These are phyloP conservation scores for Polypedilum pembai DNA, from an alignment of 1,140 invertebrate species.

Conservation along the genomic window DNA sequence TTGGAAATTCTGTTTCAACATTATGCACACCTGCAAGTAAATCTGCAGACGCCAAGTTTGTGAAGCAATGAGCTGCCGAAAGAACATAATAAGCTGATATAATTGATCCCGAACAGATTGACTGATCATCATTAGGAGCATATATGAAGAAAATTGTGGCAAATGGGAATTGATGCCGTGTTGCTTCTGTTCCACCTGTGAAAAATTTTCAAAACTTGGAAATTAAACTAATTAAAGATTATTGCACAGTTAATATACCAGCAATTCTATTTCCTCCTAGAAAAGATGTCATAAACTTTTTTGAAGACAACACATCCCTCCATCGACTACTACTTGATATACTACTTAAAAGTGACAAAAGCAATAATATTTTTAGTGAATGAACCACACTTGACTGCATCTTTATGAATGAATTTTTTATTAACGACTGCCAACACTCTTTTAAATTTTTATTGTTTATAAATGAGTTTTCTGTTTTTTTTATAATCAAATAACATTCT, in stretches of 20 bases:
- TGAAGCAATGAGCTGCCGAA: slow-evolving; percentile 2
- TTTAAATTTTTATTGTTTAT: no score
- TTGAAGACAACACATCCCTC: no score
- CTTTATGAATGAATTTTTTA: no score
- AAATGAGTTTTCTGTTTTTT: no score
- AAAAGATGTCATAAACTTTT: not conserved
- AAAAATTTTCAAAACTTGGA: not conserved
- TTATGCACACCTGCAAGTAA: not conserved
- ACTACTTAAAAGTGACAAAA: no score
- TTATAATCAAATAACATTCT: no score
- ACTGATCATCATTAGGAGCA: not conserved
- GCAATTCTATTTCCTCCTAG: not conserved
- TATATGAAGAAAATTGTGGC: not conserved
- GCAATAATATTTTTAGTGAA: no score
- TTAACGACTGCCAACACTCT: no score
- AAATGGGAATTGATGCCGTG: not conserved
- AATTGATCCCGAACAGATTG: not conserved
- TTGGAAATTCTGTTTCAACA: not conserved
- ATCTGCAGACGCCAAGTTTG: not conserved
- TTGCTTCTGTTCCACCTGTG: not conserved
- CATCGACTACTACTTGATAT: no score
- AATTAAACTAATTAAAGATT: no score
- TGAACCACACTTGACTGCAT: no score
- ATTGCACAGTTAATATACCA: no score
- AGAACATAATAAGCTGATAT: not conserved